Percentiles rank a stretch among this genome's conserved stretches.
Evolutionary conservation across 2,888 invertebrate species (phyloP).

Genomic region (Synergus japonicus): DNA sequence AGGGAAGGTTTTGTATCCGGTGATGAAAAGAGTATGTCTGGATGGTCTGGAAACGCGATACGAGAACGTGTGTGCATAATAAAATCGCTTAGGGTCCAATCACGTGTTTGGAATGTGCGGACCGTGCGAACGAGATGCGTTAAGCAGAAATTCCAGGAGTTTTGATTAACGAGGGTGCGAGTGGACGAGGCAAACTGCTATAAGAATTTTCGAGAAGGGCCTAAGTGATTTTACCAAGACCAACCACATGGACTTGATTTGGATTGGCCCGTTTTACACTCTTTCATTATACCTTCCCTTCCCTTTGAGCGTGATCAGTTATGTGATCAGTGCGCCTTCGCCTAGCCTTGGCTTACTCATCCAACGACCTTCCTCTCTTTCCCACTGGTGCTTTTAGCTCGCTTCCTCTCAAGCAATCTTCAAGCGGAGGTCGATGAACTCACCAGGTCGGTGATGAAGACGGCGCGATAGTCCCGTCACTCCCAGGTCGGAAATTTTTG

Average conservation of each 20-base stretch:
- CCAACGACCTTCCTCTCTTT: slow-evolving; percentile 56
- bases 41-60: slow-evolving; percentile 17
- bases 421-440: slow-evolving; percentile 9
- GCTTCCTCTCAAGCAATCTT: slow-evolving; percentile 23
- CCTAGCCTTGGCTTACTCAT: slow-evolving; percentile 62
- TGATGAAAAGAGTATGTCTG: slow-evolving; percentile 23
- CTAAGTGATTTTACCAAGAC: not conserved
- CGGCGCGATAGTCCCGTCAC: not conserved
- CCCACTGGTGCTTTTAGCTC: slow-evolving; percentile 10
- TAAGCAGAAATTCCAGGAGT: slow-evolving; percentile 24
- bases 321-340: not conserved
- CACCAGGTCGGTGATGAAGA: slow-evolving; percentile 8
- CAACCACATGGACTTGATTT: not conserved
- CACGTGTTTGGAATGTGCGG: slow-evolving; percentile 19
- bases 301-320: not conserved
- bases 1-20: slow-evolving; percentile 1
- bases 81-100: slow-evolving; percentile 13
- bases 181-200: not conserved
- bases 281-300: not conserved
- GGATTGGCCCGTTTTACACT: not conserved
- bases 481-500: slow-evolving; percentile 27
- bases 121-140: slow-evolving; percentile 29
- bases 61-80: slow-evolving; percentile 1
- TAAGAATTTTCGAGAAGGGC: slow-evolving; percentile 11
- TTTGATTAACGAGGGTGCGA: slow-evolving; percentile 31